Evolutionary conservation across 1,140 invertebrate genomes (phyloP).

Genomic region (Euwallacea similis): DNA sequence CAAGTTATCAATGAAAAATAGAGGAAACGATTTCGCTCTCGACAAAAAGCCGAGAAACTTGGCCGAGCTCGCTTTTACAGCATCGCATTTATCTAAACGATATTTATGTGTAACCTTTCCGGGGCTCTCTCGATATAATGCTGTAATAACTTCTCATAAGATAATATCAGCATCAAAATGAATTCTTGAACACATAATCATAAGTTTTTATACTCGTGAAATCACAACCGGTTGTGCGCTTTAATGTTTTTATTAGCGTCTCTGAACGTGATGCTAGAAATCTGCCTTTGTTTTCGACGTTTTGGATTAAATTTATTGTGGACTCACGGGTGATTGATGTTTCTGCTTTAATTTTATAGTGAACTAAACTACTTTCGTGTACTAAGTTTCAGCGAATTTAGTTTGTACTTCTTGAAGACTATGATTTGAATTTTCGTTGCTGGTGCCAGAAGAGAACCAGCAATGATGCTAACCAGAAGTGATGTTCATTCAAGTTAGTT

Average conservation of each 20-base stretch:
- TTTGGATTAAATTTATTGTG: conserved; percentile 1
- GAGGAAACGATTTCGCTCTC: conserved; percentile 15
- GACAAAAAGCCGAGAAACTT: conserved; percentile 16
- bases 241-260: conserved; percentile 23
- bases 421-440: no score
- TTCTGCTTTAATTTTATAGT: no score
- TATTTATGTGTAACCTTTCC: conserved; percentile 31
- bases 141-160: conserved; percentile 33
- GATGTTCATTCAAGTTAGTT: no score
- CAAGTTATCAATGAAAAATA: conserved; percentile 13
- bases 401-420: no score
- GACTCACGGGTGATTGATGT: no score
- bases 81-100: conserved; percentile 32
- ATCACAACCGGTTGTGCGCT: conserved; percentile 27
- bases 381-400: no score
- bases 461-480: no score
- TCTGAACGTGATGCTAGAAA: not conserved
- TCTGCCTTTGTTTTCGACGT: not conserved
- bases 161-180: conserved; percentile 35
- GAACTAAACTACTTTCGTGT: no score
- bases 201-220: conserved; percentile 30
- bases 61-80: conserved; percentile 9
- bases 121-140: conserved; percentile 25
- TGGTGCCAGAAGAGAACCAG: no score
- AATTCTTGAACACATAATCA: conserved; percentile 38